Conservation (phyloP, 1,140 invertebrate genomes). For the Ceratoteleas bidentatus region DNA sequence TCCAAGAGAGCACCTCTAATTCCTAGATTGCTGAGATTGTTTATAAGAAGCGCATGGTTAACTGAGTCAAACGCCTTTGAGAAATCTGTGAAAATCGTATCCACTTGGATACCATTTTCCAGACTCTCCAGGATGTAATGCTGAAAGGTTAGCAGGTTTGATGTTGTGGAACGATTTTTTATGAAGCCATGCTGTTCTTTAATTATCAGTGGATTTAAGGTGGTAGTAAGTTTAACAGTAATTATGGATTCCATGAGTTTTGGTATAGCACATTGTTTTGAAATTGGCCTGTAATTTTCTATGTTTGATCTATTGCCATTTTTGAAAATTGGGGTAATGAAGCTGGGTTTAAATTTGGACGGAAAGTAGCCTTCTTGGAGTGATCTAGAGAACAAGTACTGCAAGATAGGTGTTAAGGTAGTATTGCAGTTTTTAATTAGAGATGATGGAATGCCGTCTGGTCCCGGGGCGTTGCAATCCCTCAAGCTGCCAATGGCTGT, state of each 20-base stretch:
- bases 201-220: neutral
- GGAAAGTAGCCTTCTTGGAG: neutral
- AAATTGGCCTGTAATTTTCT: conserved; percentile 5
- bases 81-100: neutral
- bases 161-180: neutral
- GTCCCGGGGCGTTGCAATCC: neutral
- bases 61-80: neutral
- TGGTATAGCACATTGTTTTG: neutral
- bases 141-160: neutral
- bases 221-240: neutral
- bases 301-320: neutral
- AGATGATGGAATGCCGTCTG: conserved; percentile 3
- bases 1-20: neutral
- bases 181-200: neutral
- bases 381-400: conserved; percentile 10
- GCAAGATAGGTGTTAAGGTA: conserved; percentile 8
- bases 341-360: neutral
- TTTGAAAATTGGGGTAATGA: neutral
- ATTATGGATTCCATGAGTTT: conserved; percentile 1
- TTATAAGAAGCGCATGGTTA: neutral
- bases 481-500: conserved; percentile 1
- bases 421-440: neutral
- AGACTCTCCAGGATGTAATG: neutral
- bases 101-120: neutral
- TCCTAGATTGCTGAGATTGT: neutral